Percentiles rank a stretch among this genome's conserved stretches.
These are phyloP conservation scores for Chiridota heheva DNA, from an alignment of 35 echinoderm and acorn worm species.

Conservation along the genomic window DNA sequence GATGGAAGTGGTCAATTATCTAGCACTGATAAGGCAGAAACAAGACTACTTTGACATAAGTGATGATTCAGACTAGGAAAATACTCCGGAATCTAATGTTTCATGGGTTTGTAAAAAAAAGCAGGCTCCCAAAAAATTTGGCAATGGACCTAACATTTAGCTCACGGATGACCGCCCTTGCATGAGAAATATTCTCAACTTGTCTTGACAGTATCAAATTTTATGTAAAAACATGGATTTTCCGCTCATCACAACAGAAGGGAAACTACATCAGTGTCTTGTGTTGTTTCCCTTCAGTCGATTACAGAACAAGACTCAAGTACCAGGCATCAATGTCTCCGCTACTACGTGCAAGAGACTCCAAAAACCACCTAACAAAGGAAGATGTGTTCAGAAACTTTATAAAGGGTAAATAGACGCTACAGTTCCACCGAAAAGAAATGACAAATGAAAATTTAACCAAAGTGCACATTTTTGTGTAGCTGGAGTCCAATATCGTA, in stretches of 20 bases:
- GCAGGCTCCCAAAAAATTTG: too few species aligned
- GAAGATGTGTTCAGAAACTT: not conserved
- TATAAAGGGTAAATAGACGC: constrained; percentile 16
- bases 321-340: constrained; percentile 1
- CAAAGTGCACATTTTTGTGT: not conserved
- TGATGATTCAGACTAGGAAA: too few species aligned
- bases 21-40: too few species aligned
- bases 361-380: constrained; percentile 1
- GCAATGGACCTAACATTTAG: too few species aligned
- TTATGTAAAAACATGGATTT: constrained; percentile 28
- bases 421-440: not conserved
- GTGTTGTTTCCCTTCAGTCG: not conserved
- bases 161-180: too few species aligned
- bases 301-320: not conserved
- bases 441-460: constrained; percentile 17
- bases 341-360: not conserved
- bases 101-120: too few species aligned
- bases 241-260: not conserved
- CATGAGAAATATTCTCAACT: too few species aligned
- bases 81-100: too few species aligned
- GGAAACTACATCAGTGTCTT: not conserved
- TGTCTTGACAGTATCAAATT: too few species aligned
- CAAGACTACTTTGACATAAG: too few species aligned
- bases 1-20: too few species aligned
- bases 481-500: not conserved